These are phyloP conservation scores for Streptopelia turtur DNA, from an alignment of 2,797 vertebrate species.

Conservation along the genomic window DNA sequence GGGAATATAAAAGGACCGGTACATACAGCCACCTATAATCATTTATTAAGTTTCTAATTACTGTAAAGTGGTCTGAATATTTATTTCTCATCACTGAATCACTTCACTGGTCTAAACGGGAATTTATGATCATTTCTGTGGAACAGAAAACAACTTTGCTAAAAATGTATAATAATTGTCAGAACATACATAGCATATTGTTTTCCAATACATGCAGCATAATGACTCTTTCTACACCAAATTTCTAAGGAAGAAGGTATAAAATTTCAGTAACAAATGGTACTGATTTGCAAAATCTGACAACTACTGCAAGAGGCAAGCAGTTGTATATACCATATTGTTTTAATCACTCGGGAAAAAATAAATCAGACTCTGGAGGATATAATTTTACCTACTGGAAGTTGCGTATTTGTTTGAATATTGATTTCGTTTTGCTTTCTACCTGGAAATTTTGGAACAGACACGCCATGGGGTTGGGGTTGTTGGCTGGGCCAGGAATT, in stretches of 20 bases:
- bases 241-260: neutral
- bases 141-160: neutral
- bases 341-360: neutral
- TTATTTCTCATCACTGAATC: neutral
- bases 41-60: neutral
- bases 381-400: neutral
- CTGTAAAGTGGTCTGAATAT: neutral
- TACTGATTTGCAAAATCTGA: neutral
- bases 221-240: neutral
- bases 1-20: neutral
- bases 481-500: constrained; percentile 83
- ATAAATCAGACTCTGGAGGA: neutral
- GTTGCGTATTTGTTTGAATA: neutral
- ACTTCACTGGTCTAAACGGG: neutral
- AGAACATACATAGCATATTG: neutral
- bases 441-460: constrained; percentile 98
- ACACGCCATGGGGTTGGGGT: constrained; percentile 88
- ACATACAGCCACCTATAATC: neutral
- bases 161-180: neutral
- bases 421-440: neutral
- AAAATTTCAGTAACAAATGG: neutral
- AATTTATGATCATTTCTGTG: neutral
- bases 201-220: neutral
- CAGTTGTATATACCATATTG: fast-evolving
- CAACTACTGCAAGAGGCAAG: neutral